A percentile compares a stretch with the other conserved stretches of the same genome.
phyloP scores from a whole-genome alignment of 37 sponge, comb jelly and placozoan species.

The Corticium candelabrum region DNA sequence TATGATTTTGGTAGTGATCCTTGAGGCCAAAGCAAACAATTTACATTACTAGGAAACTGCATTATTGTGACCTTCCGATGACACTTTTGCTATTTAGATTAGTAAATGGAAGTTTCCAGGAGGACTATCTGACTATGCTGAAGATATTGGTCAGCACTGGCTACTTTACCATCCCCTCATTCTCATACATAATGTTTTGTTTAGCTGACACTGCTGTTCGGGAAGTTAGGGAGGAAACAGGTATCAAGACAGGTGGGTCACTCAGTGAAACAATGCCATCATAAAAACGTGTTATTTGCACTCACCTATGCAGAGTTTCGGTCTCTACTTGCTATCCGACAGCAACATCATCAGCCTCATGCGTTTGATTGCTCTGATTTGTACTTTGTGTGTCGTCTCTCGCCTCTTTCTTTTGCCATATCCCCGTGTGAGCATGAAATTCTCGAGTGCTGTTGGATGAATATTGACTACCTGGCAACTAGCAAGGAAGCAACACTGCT shows the following conservation, averaged over 20 bases:
- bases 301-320: slow-evolving; percentile 33
- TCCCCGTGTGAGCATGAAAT: slow-evolving; percentile 52
- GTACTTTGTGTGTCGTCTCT: slow-evolving; percentile 65
- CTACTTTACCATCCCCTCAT: neutral
- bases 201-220: slow-evolving; percentile 59
- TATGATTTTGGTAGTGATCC: neutral
- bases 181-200: neutral
- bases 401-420: slow-evolving; percentile 45
- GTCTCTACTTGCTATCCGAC: slow-evolving; percentile 62
- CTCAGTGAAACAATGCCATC: neutral
- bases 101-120: slow-evolving; percentile 78
- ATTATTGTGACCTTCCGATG: too few relatives aligned
- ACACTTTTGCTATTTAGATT: slow-evolving; percentile 17
- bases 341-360: slow-evolving; percentile 50
- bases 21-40: neutral
- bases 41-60: neutral
- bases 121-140: slow-evolving; percentile 57
- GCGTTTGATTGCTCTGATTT: slow-evolving; percentile 54
- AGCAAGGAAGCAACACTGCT: slow-evolving; percentile 32
- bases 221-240: slow-evolving; percentile 77
- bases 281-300: neutral
- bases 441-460: slow-evolving; percentile 57
- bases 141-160: slow-evolving; percentile 46
- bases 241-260: slow-evolving; percentile 47
- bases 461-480: slow-evolving; percentile 28